These are phyloP conservation scores for Chloropsis hardwickii DNA, from an alignment of 2,113 vertebrate species.

Conservation along the genomic window DNA sequence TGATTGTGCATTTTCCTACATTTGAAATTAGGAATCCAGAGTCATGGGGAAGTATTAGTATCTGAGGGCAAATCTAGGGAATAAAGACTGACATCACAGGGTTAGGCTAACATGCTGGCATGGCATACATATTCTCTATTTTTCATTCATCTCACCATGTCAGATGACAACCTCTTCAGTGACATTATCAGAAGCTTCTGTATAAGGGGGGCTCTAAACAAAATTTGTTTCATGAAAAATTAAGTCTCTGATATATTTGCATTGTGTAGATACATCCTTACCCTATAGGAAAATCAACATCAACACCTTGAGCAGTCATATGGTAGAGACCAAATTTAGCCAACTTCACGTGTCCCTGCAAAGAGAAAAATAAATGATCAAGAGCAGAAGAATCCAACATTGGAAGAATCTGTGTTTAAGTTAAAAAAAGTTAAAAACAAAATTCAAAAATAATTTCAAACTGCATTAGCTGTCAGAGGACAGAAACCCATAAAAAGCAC, in stretches of 20 bases:
- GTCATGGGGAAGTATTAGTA: neutral
- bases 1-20: neutral
- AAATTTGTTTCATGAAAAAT: neutral
- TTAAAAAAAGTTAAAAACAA: neutral
- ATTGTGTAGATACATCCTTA: slow-evolving; percentile 61
- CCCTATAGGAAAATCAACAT: slow-evolving; percentile 98
- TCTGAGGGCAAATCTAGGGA: neutral
- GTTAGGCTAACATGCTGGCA: neutral
- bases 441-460: neutral
- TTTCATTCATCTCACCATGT: neutral
- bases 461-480: neutral
- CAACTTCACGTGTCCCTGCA: slow-evolving; percentile 89
- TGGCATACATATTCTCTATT: neutral
- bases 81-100: neutral
- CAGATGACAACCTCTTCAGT: neutral
- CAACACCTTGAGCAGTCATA: slow-evolving; percentile 94
- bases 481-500: neutral
- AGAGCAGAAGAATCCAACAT: neutral
- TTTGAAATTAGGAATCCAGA: neutral
- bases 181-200: neutral
- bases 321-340: slow-evolving; percentile 97
- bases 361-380: neutral
- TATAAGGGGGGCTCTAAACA: neutral
- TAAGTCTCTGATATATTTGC: neutral
- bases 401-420: neutral